Evolutionary conservation across 2,113 vertebrate genomes (phyloP).

Genomic region (Lophura nycthemera): DNA sequence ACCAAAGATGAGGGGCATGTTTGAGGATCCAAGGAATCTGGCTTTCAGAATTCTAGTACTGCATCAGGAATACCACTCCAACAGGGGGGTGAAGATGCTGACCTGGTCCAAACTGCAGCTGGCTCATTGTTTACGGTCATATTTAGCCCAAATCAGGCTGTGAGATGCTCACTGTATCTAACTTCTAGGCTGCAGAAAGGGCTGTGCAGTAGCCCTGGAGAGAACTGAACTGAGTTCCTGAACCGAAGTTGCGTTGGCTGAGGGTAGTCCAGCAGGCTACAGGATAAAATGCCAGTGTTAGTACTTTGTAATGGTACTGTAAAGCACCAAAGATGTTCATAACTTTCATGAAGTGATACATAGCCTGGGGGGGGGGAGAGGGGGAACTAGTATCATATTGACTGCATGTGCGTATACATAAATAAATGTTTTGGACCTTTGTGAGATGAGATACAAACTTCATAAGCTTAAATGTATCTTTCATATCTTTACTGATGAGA

Average conservation of each 20-base stretch:
- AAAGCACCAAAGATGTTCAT: background rate
- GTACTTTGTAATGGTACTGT: background rate
- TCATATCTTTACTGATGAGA: background rate
- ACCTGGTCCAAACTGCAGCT: background rate
- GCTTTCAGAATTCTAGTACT: background rate
- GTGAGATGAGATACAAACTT: background rate
- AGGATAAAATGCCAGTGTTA: background rate
- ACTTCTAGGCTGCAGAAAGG: background rate
- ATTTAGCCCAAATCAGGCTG: background rate
- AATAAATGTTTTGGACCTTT: background rate
- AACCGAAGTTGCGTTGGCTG: background rate
- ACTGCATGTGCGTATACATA: background rate
- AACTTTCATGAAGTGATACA: background rate
- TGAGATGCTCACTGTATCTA: background rate
- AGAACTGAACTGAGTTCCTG: background rate
- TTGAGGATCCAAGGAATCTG: background rate
- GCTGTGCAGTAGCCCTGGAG: fast-evolving
- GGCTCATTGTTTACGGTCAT: background rate
- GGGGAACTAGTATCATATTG: background rate
- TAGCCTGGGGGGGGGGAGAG: background rate
- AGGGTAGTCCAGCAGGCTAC: background rate
- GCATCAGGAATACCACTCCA: background rate
- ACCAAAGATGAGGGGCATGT: background rate
- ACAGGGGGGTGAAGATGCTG: background rate
- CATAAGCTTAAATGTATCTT: background rate